phyloP scores from a whole-genome alignment of 2,888 invertebrate species.

The Xestia ashworthii region DNA sequence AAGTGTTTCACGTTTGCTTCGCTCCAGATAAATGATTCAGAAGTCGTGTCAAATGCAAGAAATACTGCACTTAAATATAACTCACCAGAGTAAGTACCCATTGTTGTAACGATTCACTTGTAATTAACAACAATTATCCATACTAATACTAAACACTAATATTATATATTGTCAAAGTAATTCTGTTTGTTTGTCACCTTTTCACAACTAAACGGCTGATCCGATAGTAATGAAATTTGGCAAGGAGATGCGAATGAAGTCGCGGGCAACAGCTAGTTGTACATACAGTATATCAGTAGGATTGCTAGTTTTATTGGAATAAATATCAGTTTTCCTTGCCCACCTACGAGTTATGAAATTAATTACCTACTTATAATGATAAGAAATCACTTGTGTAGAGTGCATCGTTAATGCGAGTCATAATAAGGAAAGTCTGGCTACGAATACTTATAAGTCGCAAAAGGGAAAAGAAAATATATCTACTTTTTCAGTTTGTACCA shows the following conservation, averaged over 20 bases:
- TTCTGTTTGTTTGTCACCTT: no score
- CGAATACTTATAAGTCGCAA: not conserved
- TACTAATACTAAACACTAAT: no score
- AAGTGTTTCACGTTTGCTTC: constrained; percentile 53
- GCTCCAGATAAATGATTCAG: constrained; percentile 78
- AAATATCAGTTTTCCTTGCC: constrained; percentile 25
- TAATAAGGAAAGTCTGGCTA: constrained; percentile 21
- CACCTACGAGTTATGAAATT: constrained; percentile 14
- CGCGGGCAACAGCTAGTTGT: not conserved
- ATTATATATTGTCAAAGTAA: no score
- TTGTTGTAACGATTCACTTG: constrained; percentile 28
- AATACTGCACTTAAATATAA: constrained; percentile 69
- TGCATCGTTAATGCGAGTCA: constrained; percentile 10
- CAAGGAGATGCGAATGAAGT: no score
- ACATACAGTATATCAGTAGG: not conserved
- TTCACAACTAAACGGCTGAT: no score
- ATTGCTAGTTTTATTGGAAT: not conserved
- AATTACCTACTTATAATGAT: constrained; percentile 20
- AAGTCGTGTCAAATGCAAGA: constrained; percentile 78
- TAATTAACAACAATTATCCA: constrained; percentile 9
- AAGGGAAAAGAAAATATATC: not conserved
- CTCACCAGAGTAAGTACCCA: constrained; percentile 77
- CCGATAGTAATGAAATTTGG: no score
- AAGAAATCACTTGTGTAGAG: constrained; percentile 16
- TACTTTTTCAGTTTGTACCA: not conserved